Evolutionary conservation across 2,797 vertebrate species (phyloP).

Genomic region (Rhynchonycteris naso): DNA sequence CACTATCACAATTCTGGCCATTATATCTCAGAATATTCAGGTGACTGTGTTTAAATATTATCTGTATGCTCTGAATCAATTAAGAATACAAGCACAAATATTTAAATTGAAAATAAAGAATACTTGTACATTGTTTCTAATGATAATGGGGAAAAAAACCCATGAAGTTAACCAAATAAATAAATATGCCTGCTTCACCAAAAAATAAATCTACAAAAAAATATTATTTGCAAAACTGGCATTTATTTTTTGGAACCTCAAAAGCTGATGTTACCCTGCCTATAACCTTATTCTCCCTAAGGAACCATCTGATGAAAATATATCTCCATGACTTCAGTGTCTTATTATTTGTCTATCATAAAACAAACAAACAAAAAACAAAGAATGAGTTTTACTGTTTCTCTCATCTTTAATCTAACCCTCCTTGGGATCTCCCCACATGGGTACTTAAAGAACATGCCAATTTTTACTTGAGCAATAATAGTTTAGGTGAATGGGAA

Average conservation of each 20-base stretch:
- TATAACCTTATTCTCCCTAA: not conserved
- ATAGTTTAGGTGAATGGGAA: not conserved
- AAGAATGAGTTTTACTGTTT: not conserved
- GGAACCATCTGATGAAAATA: not conserved
- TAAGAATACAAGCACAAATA: not conserved
- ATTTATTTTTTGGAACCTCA: not conserved
- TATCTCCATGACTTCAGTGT: not conserved
- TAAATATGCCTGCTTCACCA: not conserved
- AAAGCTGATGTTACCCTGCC: not conserved
- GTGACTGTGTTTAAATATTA: slow-evolving; percentile 31
- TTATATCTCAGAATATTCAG: not conserved
- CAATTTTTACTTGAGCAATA: not conserved
- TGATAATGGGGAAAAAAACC: not conserved
- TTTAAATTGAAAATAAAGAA: not conserved
- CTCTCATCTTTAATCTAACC: not conserved
- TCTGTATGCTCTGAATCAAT: not conserved
- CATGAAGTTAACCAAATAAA: not conserved
- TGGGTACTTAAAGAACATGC: not conserved
- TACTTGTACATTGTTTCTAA: not conserved
- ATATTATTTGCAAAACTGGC: not conserved
- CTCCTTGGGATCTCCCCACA: not conserved
- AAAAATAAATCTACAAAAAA: not conserved
- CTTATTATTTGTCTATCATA: not conserved
- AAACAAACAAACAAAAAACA: not conserved
- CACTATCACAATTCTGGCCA: slow-evolving; percentile 11